Evolutionary conservation across 2,113 vertebrate genomes (phyloP).

Genomic region (Strix aluco): DNA sequence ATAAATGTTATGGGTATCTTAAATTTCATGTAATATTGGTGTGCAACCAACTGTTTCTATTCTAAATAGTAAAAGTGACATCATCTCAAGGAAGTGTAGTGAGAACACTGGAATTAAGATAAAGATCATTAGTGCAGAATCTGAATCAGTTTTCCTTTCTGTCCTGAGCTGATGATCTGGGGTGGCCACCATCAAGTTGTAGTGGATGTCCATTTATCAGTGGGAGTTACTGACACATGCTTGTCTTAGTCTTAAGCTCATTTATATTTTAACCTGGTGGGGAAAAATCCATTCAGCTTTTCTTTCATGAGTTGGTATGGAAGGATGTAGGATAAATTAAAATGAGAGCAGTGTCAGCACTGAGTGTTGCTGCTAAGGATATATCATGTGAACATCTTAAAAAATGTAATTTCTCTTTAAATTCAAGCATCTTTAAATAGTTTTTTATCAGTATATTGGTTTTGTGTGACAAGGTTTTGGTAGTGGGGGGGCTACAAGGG

Average conservation of each 20-base stretch:
- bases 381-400: neutral
- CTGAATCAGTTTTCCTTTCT: neutral
- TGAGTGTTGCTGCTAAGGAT: neutral
- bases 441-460: neutral
- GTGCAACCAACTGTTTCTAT: neutral
- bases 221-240: neutral
- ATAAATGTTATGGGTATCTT: neutral
- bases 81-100: neutral
- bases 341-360: neutral
- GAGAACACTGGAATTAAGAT: neutral
- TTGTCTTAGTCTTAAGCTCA: neutral
- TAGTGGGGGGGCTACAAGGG: fast-evolving
- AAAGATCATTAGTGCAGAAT: neutral
- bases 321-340: neutral
- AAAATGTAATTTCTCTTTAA: neutral
- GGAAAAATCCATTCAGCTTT: neutral
- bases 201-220: neutral
- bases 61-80: neutral
- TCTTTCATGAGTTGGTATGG: neutral
- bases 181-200: neutral
- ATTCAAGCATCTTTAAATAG: neutral
- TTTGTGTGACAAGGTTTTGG: neutral
- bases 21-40: neutral
- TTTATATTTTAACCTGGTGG: neutral
- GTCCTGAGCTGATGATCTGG: neutral